Base-by-base conservation (phyloP, 2,888 invertebrate species). In the Chrysina gloriosa region DNA sequence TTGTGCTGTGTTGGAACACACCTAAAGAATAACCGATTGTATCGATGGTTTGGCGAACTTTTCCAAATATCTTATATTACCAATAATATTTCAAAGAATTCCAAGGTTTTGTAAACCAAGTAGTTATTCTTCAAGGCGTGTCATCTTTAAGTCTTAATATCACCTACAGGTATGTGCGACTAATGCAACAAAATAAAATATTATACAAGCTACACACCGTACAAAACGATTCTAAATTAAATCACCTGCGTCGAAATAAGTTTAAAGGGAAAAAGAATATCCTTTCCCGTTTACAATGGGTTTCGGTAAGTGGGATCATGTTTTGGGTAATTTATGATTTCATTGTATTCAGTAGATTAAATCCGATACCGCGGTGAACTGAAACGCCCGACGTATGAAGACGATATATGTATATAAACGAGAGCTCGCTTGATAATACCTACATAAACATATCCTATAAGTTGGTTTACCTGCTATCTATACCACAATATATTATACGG, bases 241-340 rank as follows among this genome's bases (percentile, higher is more conserved):
- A 64, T 52, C 64, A 34, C 36, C 25, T 23, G 52, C 50, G n/a
- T 50, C 36, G 52, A 52, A 64, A 64, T 64, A 64, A 64, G 64
- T 50, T 64, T 25, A 23, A 19, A 36, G 39, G 19, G 16, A 64
- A 64, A 64, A 63, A 42, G 16, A 27, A 42, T 27, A 25, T 9
- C 66, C 58, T 47, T 45, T 67, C 45, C 47, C 47, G 36, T 39
- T 54, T 64, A 68, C 63, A 68, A 68, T 68, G 63, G 63, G 25
- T 50, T 64, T 68, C 52, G 14, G 23, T 63, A 54, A 45, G 47
- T 39, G 68, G 56, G 68, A 68, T 68, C 68, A 63, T 68, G 68
- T 68, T 64, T 68, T 54, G 68, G 63, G 56, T 68, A 68, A 68
- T 68, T 68, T 68, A 68, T 64, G 63, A 63, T 64, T 64, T 63